Base-by-base conservation (phyloP, 2,888 invertebrate genomes). In the Drosophila emarginata region DNA sequence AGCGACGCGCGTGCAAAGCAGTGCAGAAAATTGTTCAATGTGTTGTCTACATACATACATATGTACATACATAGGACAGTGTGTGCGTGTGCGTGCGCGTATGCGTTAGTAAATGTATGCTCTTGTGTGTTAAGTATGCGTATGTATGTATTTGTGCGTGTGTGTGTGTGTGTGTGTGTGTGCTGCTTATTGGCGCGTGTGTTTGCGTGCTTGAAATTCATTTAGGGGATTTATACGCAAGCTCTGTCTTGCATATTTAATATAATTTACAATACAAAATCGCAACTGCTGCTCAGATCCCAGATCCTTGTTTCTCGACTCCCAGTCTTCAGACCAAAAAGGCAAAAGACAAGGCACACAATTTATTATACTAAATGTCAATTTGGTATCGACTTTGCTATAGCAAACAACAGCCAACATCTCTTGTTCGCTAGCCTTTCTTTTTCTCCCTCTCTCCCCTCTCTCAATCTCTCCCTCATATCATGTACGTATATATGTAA, bases 191-290 rank as follows among this genome's bases (percentile, higher is more conserved):
- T 76, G 85, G 67, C 76, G 79, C 85, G 77, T 87, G 85, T 87
- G 83, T 84, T 81, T 81, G 89, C 83, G 89, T 89, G 88, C 89
- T 89, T 89, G 86, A 89, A 84, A 89, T 84, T 89, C 88, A 87
- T 84, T 89, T 85, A 81, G 83, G 70, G 88, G 86, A 89, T 89
- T 84, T 84, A 87, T 77, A 74, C 70, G 64, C 74, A 79, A 77
- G 88, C 84, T 76, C 73, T 85, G 88, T 72, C 87, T 79, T 89
- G 84, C 84, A 84, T 84, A 84, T 84, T 89, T 84, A 79, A 84
- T 89, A 87, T 77, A 85, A 89, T 89, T 89, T 89, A 71, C 72
- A 74, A 74, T 70, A 62, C 72, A 72, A 72, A 63, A 54, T 79
- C 66, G 56, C 58, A 76, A 59, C 61, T 76, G 73, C 56, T 60